Evolutionary conservation across 1,140 invertebrate species (phyloP).

Genomic region (Amyelois transitella): DNA sequence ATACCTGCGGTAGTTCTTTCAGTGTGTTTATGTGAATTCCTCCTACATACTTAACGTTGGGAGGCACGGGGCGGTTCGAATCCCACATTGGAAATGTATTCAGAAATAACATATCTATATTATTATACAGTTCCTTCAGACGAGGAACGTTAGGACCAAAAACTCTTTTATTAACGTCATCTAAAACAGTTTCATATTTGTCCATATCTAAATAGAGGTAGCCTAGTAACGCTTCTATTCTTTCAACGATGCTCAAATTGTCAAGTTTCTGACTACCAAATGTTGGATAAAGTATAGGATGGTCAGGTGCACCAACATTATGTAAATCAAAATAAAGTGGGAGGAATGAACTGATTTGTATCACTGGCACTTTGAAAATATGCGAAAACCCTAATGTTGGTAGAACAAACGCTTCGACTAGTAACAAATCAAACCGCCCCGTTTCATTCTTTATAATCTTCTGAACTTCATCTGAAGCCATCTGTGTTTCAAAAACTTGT

Average conservation of each 20-base stretch:
- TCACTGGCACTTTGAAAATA: constrained; percentile 45
- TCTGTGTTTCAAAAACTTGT: constrained; percentile 20
- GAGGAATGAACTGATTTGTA: constrained; percentile 39
- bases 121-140: constrained; percentile 59
- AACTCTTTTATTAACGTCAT: constrained; percentile 21
- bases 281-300: constrained; percentile 51
- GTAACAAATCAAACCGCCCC: constrained; percentile 29
- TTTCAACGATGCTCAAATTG: background rate
- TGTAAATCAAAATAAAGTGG: constrained; percentile 16
- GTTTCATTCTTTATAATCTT: constrained; percentile 15
- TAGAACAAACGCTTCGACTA: constrained; percentile 28
- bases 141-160: constrained; percentile 56
- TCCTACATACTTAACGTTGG: constrained; percentile 67
- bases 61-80: constrained; percentile 59
- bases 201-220: background rate
- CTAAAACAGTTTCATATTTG: background rate
- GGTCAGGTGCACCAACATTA: constrained; percentile 40
- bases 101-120: constrained; percentile 72
- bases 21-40: constrained; percentile 64
- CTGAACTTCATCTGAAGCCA: constrained; percentile 18
- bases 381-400: constrained; percentile 36
- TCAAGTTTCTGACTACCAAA: background rate
- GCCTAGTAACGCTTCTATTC: background rate
- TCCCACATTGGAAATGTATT: constrained; percentile 69
- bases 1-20: constrained; percentile 40